Evolutionary conservation across 1,140 invertebrate genomes (phyloP).

Genomic region (Conus betulinus): DNA sequence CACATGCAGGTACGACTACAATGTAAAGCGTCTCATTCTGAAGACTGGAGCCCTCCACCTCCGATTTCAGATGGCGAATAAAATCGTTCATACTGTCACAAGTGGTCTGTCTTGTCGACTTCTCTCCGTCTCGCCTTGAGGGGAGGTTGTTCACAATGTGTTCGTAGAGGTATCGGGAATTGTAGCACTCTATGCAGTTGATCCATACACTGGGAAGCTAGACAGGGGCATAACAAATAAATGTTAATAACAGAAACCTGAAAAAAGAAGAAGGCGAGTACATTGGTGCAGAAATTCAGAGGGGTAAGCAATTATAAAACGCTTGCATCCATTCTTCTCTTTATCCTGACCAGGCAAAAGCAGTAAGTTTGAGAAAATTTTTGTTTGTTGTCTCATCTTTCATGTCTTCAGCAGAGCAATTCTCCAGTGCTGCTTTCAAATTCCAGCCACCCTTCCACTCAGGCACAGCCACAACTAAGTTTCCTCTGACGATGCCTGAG

Average conservation of each 20-base stretch:
- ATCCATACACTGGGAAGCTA: slow-evolving; percentile 80
- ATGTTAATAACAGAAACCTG: neutral
- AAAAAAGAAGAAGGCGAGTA: no score
- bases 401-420: no score
- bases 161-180: slow-evolving; percentile 85
- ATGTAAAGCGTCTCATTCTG: slow-evolving; percentile 71
- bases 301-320: no score
- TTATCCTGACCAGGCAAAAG: no score
- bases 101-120: slow-evolving; percentile 77
- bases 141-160: slow-evolving; percentile 82
- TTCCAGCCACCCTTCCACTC: no score
- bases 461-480: no score
- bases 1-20: slow-evolving; percentile 52
- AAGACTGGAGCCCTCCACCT: slow-evolving; percentile 51
- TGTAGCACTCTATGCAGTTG: slow-evolving; percentile 90
- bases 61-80: slow-evolving; percentile 77
- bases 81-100: slow-evolving; percentile 88
- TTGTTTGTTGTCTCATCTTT: no score
- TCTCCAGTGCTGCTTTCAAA: no score
- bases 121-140: slow-evolving; percentile 22
- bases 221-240: slow-evolving; percentile 16
- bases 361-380: no score
- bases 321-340: no score
- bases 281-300: no score
- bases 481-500: no score